A percentile compares a stretch with the other conserved stretches of the same genome.
Conservation (phyloP, 2,797 vertebrate genomes). For the Channa striata region DNA sequence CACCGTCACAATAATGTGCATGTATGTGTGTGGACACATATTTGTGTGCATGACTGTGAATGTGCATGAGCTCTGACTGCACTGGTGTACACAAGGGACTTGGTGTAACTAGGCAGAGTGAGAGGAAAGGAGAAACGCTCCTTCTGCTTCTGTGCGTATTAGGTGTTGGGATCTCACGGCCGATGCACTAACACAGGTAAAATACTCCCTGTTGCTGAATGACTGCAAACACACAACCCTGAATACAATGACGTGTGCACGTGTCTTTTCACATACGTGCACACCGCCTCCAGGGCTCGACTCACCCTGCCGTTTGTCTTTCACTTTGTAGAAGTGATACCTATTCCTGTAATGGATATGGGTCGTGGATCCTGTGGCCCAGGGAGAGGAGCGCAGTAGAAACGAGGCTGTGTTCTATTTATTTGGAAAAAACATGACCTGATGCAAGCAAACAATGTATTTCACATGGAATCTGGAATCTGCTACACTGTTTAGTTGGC, state of each 20-base stretch:
- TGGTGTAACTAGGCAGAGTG: constrained; percentile 71
- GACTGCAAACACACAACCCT: constrained; percentile 61
- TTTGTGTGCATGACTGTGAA: constrained; percentile 44
- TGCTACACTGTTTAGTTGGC: not conserved
- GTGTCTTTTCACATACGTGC: constrained; percentile 22
- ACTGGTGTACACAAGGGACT: constrained; percentile 65
- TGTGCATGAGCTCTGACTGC: constrained; percentile 60
- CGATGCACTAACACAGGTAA: constrained; percentile 73
- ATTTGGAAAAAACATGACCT: constrained; percentile 37
- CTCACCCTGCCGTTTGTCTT: constrained; percentile 56
- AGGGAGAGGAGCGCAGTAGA: constrained; percentile 30
- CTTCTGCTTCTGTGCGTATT: constrained; percentile 50
- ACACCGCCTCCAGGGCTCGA: constrained; percentile 46
- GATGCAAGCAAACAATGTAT: constrained; percentile 2
- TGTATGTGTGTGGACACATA: constrained; percentile 32
- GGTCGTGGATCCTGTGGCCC: constrained; percentile 59
- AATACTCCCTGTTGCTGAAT: constrained; percentile 58
- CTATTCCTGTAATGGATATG: constrained; percentile 69
- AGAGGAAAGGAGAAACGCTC: constrained; percentile 60
- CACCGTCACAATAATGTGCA: constrained; percentile 57
- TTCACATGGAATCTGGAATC: not conserved
- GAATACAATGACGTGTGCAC: constrained; percentile 46
- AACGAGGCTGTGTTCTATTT: constrained; percentile 46
- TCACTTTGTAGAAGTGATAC: constrained; percentile 62
- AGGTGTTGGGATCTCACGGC: constrained; percentile 57